phyloP scores from a whole-genome alignment of 30 jellyfish, hydroid and myxozoan species.

The Pseudorhiza aurosa region DNA sequence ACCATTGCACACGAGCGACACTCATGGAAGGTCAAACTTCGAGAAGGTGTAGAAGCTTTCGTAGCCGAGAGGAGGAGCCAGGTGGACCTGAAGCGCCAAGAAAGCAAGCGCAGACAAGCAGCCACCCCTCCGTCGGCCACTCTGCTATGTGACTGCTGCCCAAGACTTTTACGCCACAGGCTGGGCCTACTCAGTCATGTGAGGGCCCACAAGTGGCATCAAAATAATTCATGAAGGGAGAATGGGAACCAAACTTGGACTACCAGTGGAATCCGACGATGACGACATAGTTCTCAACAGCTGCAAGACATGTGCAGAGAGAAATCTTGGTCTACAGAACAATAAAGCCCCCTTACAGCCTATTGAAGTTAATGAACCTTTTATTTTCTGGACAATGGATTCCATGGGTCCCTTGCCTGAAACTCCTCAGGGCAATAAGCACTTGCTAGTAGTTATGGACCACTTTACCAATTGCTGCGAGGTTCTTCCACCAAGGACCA shows the following conservation, averaged over 20 bases:
- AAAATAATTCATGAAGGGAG: no score
- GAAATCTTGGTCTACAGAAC: neutral
- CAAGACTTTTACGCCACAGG: no score
- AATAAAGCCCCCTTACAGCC: constrained; percentile 37
- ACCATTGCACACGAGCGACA: neutral
- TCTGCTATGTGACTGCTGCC: no score
- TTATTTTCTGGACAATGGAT: constrained; percentile 47
- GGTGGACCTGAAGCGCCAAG: no score
- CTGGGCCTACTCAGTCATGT: no score
- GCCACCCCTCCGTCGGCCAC: no score
- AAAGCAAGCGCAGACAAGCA: no score
- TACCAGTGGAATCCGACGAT: no score
- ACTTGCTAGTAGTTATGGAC: constrained; percentile 59
- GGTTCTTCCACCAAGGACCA: constrained; percentile 40
- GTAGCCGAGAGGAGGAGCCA: no score
- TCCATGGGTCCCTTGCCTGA: constrained; percentile 64
- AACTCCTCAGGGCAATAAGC: constrained; percentile 57
- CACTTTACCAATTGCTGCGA: constrained; percentile 72
- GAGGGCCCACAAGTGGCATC: no score
- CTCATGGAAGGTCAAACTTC: neutral
- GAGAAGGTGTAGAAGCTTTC: neutral
- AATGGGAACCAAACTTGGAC: no score
- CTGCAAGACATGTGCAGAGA: constrained; percentile 26
- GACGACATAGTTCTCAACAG: constrained; percentile 6
- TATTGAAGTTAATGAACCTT: constrained; percentile 45